phyloP scores from a whole-genome alignment of 1,140 invertebrate genomes.

The Leguminivora glycinivorella region DNA sequence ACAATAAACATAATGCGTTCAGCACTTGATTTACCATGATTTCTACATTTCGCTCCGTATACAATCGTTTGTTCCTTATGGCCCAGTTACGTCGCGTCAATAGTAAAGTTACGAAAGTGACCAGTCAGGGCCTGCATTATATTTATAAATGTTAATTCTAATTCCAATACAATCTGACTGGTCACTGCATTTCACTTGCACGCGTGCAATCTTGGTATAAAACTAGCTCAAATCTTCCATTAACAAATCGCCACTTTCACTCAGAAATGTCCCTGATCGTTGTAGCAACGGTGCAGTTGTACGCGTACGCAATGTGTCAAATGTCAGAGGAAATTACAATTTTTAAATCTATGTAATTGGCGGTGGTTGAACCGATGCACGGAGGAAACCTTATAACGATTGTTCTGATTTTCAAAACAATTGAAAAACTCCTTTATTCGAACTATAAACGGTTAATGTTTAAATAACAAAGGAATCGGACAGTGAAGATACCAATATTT shows the following conservation, averaged over 20 bases:
- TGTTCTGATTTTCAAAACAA: background rate
- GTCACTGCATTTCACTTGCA: too few species aligned
- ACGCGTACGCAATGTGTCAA: constrained; percentile 18
- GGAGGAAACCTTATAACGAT: background rate
- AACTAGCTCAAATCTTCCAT: too few species aligned
- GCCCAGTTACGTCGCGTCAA: constrained; percentile 4
- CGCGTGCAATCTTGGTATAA: too few species aligned
- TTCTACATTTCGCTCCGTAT: background rate
- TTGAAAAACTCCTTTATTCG: constrained; percentile 3
- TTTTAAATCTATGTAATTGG: constrained; percentile 20
- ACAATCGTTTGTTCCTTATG: constrained; percentile 4
- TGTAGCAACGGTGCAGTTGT: background rate
- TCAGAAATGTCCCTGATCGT: background rate
- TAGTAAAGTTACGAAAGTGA: background rate
- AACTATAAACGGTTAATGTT: background rate
- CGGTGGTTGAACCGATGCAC: constrained; percentile 23
- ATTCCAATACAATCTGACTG: background rate
- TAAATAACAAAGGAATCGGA: background rate
- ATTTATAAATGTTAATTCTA: background rate
- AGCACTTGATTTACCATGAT: background rate
- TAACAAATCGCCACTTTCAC: background rate
- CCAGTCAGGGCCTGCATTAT: background rate
- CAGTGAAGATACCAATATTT: background rate
- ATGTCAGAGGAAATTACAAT: constrained; percentile 27
- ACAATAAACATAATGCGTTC: background rate